Evolutionary conservation across 2,888 invertebrate species (phyloP).

Genomic region (Toxonevra muliebris): DNA sequence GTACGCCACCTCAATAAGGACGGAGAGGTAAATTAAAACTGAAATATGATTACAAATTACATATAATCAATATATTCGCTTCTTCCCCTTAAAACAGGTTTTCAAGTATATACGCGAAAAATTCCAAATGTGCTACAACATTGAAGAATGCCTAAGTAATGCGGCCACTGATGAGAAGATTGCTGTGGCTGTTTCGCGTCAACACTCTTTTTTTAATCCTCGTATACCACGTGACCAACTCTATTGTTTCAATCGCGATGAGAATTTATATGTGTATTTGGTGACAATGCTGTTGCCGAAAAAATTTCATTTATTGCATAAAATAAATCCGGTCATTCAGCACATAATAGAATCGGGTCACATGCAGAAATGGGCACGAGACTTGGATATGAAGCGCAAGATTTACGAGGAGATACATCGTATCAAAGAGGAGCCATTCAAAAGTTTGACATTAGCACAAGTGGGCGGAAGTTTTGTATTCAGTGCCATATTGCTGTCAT

Average conservation of each 20-base stretch:
- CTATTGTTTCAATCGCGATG: constrained; percentile 59
- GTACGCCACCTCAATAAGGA: constrained; percentile 57
- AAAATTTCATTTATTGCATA: constrained; percentile 58
- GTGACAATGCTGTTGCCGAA: constrained; percentile 60
- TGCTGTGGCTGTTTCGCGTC: constrained; percentile 59
- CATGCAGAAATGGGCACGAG: constrained; percentile 61
- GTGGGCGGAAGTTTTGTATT: constrained; percentile 54
- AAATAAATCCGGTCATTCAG: constrained; percentile 60
- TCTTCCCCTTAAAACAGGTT: constrained; percentile 42
- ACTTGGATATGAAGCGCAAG: constrained; percentile 54
- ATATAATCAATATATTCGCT: background rate
- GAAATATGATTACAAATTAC: background rate
- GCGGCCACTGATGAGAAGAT: constrained; percentile 49
- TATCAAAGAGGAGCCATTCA: constrained; percentile 45
- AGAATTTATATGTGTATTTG: constrained; percentile 61
- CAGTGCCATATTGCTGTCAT: constrained; percentile 38
- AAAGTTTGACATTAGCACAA: constrained; percentile 50
- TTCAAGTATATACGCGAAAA: constrained; percentile 58
- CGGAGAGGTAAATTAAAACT: constrained; percentile 49
- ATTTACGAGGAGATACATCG: constrained; percentile 49
- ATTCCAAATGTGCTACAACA: constrained; percentile 57
- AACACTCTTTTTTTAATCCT: constrained; percentile 59
- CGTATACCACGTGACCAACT: constrained; percentile 55
- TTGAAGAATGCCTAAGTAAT: constrained; percentile 57
- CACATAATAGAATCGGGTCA: constrained; percentile 61